These are phyloP conservation scores for Lycaena phlaeas DNA, from an alignment of 2,888 invertebrate genomes.

Conservation along the genomic window DNA sequence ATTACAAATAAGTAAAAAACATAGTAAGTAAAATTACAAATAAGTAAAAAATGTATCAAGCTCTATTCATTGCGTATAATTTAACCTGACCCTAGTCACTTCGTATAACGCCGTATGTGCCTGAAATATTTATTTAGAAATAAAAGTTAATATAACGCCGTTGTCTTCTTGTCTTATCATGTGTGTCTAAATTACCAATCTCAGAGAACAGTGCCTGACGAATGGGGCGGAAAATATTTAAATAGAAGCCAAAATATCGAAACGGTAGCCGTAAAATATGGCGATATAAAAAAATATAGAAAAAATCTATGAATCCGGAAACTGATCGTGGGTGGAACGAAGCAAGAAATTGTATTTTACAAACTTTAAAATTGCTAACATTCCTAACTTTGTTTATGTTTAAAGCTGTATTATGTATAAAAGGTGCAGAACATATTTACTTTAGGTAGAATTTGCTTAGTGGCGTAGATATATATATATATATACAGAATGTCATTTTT, in stretches of 20 bases:
- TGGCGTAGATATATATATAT: too few relatives aligned
- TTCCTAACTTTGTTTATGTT: constrained; percentile 20
- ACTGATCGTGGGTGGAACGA: constrained; percentile 48
- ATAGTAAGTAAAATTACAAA: too few relatives aligned
- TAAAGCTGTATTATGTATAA: background rate
- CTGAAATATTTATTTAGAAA: too few relatives aligned
- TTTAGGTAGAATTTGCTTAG: too few relatives aligned
- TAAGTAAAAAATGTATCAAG: background rate
- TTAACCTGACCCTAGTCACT: constrained; percentile 1
- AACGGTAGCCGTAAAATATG: constrained; percentile 58
- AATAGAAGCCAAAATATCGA: constrained; percentile 66
- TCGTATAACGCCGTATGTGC: too few relatives aligned
- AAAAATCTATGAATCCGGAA: constrained; percentile 59
- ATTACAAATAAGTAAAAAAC: too few relatives aligned
- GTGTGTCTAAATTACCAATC: constrained; percentile 52
- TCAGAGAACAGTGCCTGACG: constrained; percentile 57
- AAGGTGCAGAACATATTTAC: too few relatives aligned
- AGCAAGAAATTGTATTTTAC: constrained; percentile 39
- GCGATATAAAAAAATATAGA: constrained; percentile 36
- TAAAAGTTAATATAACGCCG: too few relatives aligned
- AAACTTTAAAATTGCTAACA: constrained; percentile 39
- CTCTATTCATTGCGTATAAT: background rate
- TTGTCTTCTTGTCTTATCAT: too few relatives aligned
- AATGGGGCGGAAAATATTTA: constrained; percentile 70
- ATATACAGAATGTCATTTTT: too few relatives aligned